phyloP scores from a whole-genome alignment of 1,140 invertebrate species.

The Paraescarpia echinospica region DNA sequence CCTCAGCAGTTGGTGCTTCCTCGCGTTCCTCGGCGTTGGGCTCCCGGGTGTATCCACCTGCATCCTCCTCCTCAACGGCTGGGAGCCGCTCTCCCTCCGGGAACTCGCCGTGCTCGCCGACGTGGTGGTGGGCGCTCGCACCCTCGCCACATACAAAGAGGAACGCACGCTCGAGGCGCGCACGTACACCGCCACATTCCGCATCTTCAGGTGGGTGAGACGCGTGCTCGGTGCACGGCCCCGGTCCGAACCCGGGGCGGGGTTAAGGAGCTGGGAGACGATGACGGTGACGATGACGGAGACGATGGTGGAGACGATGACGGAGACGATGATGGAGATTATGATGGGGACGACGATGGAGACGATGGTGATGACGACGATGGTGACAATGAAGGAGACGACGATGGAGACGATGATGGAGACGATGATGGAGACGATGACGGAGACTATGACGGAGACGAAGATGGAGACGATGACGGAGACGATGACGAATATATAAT shows the following conservation, averaged over 20 bases:
- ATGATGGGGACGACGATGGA: neutral
- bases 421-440: neutral
- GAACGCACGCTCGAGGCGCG: constrained; percentile 35
- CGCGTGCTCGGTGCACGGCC: constrained; percentile 44
- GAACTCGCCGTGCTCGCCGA: constrained; percentile 49
- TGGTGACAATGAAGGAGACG: neutral
- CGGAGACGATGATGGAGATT: neutral
- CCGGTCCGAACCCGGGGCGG: neutral
- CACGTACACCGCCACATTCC: constrained; percentile 48
- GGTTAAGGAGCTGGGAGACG: neutral
- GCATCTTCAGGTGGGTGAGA: constrained; percentile 30
- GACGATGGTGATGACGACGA: neutral
- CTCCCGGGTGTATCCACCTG: constrained; percentile 31
- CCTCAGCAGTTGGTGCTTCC: constrained; percentile 16
- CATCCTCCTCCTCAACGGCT: constrained; percentile 53
- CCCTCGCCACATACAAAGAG: constrained; percentile 42
- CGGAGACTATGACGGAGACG: no score
- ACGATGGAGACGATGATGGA: neutral
- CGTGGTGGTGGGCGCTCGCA: constrained; percentile 42
- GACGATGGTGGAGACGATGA: neutral
- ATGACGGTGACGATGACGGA: neutral
- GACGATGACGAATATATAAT: no score
- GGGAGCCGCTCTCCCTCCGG: constrained; percentile 48
- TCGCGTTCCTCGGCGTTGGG: constrained; percentile 16
- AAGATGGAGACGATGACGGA: no score